phyloP scores from a whole-genome alignment of 2,888 invertebrate genomes.

The Mimas tiliae region DNA sequence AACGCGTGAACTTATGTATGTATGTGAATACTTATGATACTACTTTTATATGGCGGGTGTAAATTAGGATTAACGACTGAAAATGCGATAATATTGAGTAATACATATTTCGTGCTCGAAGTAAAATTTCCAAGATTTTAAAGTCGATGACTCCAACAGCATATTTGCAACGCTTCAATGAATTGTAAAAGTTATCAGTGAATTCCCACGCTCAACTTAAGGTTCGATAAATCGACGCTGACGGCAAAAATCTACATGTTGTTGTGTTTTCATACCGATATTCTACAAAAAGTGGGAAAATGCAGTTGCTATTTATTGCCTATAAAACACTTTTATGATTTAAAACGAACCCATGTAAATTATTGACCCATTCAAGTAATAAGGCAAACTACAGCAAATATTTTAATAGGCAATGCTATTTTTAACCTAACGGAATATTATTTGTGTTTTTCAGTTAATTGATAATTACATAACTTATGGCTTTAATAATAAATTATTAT shows the following conservation, averaged over 20 bases:
- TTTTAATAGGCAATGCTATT: conserved; percentile 1
- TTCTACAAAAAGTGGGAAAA: not conserved
- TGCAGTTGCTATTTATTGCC: conserved; percentile 1
- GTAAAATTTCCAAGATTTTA: conserved; percentile 34
- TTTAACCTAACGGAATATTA: conserved; percentile 14
- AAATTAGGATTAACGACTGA: not conserved
- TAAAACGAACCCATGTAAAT: not conserved
- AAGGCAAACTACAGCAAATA: conserved; percentile 1
- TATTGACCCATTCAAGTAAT: not conserved
- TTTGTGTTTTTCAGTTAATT: not conserved
- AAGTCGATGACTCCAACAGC: conserved; percentile 62
- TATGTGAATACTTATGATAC: too few species aligned
- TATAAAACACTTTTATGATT: not conserved
- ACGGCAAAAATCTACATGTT: not conserved
- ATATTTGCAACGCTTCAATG: conserved; percentile 70
- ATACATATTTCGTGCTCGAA: conserved; percentile 2
- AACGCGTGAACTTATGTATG: too few species aligned
- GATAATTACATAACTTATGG: not conserved
- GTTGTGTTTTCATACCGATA: not conserved
- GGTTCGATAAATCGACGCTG: conserved; percentile 29
- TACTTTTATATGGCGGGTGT: conserved; percentile 7
- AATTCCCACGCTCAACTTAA: conserved; percentile 62
- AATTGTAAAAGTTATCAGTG: conserved; percentile 54
- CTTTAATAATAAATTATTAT: too few species aligned
- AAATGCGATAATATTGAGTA: not conserved